Percentiles rank a stretch among this genome's conserved stretches.
Conservation (phyloP, 2,888 invertebrate species). For the Pharmacophagus antenor region DNA sequence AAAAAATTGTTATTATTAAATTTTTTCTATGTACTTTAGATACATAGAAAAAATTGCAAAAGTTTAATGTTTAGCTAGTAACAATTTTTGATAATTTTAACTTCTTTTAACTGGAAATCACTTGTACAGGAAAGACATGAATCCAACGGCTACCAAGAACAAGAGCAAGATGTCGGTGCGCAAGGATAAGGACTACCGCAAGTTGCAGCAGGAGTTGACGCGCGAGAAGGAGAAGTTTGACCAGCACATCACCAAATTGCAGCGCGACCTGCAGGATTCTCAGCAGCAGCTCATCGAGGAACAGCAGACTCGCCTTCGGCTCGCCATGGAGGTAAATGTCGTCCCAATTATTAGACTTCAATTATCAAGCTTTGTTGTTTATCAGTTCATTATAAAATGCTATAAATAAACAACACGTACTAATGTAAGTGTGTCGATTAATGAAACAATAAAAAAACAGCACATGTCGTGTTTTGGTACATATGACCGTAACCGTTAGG, state of each 20-base stretch:
- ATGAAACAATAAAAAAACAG: no score
- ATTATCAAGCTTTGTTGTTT: no score
- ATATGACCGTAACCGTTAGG: no score
- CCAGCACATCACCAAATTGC: conserved; percentile 90
- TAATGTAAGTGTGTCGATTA: no score
- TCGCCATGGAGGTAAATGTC: conserved; percentile 90
- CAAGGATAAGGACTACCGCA: conserved; percentile 97
- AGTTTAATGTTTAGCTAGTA: no score
- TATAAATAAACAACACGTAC: no score
- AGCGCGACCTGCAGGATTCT: conserved; percentile 91
- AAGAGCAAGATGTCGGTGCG: conserved; percentile 91
- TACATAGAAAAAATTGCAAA: no score
- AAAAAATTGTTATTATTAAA: no score
- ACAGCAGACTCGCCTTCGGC: conserved; percentile 84
- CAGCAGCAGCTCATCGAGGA: conserved; percentile 89
- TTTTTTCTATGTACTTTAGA: no score
- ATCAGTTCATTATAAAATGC: no score
- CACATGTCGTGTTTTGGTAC: no score
- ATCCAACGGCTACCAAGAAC: conserved; percentile 86
- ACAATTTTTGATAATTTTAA: no score
- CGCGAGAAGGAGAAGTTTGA: conserved; percentile 97
- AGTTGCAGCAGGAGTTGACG: conserved; percentile 95
- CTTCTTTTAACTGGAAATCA: not conserved
- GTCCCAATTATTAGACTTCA: not conserved
- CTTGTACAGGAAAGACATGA: conserved; percentile 79